Percentiles rank a stretch among this genome's conserved stretches.
phyloP scores from a whole-genome alignment of 2,888 invertebrate species.

The Amorpha juglandis region DNA sequence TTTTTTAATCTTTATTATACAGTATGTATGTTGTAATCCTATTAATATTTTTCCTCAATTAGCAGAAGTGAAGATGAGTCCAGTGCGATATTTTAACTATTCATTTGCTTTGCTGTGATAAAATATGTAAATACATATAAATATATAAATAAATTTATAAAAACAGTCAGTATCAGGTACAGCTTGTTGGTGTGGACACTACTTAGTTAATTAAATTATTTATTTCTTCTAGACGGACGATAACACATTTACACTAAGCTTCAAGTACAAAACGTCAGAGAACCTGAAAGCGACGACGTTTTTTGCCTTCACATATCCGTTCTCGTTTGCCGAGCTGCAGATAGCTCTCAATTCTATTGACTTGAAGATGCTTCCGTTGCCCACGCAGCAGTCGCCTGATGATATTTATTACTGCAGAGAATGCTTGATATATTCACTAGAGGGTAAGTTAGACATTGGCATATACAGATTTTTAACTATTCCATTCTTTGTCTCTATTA shows the following conservation, averaged over 20 bases:
- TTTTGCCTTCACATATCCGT: constrained; percentile 96
- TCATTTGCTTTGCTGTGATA: too few relatives aligned
- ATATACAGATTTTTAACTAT: background rate
- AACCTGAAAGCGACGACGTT: constrained; percentile 89
- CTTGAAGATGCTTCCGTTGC: constrained; percentile 78
- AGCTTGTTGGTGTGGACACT: background rate
- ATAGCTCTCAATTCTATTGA: constrained; percentile 89
- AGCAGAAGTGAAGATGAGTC: too few relatives aligned
- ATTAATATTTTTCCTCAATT: too few relatives aligned
- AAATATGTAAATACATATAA: too few relatives aligned
- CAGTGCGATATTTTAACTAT: too few relatives aligned
- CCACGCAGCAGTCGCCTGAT: constrained; percentile 72
- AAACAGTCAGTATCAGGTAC: background rate
- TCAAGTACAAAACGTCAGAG: constrained; percentile 88
- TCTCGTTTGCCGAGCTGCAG: constrained; percentile 92
- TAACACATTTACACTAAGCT: constrained; percentile 89
- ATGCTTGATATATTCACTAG: constrained; percentile 90
- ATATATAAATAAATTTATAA: too few relatives aligned
- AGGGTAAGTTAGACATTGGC: constrained; percentile 69
- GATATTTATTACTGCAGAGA: constrained; percentile 94
- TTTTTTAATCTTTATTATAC: background rate
- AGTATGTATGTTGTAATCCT: too few relatives aligned
- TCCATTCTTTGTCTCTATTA: too few relatives aligned
- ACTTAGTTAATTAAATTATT: too few relatives aligned
- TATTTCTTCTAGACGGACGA: constrained; percentile 84